Percentiles rank a stretch among this genome's conserved stretches.
Conservation (phyloP, 2,888 invertebrate genomes). For the Melikaiella ostensackeni region DNA sequence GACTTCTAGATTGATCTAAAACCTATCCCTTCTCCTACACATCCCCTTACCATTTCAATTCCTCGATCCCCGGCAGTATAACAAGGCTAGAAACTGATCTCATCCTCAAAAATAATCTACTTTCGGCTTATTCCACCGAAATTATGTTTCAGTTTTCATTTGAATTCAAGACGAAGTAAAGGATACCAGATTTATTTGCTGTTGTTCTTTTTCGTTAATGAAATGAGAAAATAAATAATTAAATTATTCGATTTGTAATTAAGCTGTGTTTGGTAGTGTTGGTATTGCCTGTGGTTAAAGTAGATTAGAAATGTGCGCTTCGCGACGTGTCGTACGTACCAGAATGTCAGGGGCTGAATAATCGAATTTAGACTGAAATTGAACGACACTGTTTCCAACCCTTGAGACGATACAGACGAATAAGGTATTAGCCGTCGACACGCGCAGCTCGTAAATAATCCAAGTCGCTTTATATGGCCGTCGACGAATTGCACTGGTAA, state of each 20-base stretch:
- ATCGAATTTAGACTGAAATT: conserved; percentile 34
- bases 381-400: conserved; percentile 12
- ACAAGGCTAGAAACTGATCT: no score
- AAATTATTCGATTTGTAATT: background rate
- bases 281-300: background rate
- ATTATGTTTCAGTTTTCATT: no score
- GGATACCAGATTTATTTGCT: no score
- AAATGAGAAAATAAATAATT: no score
- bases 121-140: no score
- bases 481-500: conserved; percentile 48
- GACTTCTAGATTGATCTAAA: no score
- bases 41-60: no score
- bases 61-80: no score
- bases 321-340: background rate
- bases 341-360: background rate
- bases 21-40: no score
- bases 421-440: conserved; percentile 42
- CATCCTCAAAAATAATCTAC: no score
- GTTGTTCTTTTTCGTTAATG: no score
- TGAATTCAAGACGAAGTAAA: no score
- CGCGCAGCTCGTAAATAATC: conserved; percentile 54
- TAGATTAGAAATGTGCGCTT: background rate
- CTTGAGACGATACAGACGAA: conserved; percentile 17
- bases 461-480: conserved; percentile 48
- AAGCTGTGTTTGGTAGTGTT: background rate